A percentile compares a stretch with the other conserved stretches of the same genome.
These are phyloP conservation scores for Blastomussa wellsi DNA, from an alignment of 92 coral and sea anemone species.

Conservation along the genomic window DNA sequence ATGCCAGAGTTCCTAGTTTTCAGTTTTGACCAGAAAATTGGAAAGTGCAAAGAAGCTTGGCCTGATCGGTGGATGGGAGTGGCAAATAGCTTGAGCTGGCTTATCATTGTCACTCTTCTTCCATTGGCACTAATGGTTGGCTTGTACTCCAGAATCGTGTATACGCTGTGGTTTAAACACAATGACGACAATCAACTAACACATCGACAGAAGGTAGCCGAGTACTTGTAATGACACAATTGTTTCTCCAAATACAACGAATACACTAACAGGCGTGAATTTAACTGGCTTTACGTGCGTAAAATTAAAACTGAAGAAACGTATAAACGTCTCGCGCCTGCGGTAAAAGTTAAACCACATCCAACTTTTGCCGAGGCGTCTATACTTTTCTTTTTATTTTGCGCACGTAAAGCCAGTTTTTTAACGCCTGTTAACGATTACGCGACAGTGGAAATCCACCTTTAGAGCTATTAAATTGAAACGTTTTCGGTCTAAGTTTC, in stretches of 20 bases:
- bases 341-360: too few species aligned
- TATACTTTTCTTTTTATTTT: too few species aligned
- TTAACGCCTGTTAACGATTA: too few species aligned
- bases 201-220: not conserved
- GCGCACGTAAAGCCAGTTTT: too few species aligned
- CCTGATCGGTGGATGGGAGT: not conserved
- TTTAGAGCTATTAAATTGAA: too few species aligned
- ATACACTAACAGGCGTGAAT: not conserved
- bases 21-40: not conserved
- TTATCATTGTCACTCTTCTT: not conserved
- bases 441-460: too few species aligned
- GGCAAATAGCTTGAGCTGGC: not conserved
- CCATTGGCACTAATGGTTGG: not conserved
- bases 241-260: not conserved
- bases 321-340: too few species aligned
- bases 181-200: not conserved
- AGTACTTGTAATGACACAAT: not conserved
- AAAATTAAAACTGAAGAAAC: too few species aligned
- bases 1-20: not conserved
- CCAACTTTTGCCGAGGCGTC: too few species aligned
- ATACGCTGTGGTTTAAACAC: constrained; percentile 13
- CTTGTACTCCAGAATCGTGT: not conserved
- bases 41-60: not conserved
- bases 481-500: too few species aligned
- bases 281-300: too few species aligned